Percentiles rank a stretch among this genome's conserved stretches.
phyloP scores from a whole-genome alignment of 2,797 vertebrate genomes.

The Peromyscus attwateri region DNA sequence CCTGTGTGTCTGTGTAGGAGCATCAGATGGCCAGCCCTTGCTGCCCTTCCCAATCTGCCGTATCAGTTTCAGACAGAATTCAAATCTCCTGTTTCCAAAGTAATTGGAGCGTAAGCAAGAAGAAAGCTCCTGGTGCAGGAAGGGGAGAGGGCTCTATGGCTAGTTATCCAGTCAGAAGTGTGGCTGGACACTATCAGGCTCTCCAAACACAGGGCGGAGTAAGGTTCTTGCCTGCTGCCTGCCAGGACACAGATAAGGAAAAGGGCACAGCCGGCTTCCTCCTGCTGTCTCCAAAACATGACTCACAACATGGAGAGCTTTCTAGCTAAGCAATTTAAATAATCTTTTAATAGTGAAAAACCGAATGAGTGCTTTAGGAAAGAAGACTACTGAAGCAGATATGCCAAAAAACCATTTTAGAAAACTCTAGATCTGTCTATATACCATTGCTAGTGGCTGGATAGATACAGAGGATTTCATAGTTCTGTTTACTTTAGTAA shows the following conservation, averaged over 20 bases:
- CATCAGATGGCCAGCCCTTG: background rate
- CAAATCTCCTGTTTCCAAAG: conserved; percentile 50
- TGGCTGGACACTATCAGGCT: conserved; percentile 29
- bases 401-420: conserved; percentile 15
- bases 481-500: conserved; percentile 17
- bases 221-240: conserved; percentile 58
- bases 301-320: conserved; percentile 27
- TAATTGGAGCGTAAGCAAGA: background rate
- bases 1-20: background rate
- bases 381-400: conserved; percentile 30
- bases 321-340: conserved; percentile 49
- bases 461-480: background rate
- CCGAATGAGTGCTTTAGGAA: conserved; percentile 35
- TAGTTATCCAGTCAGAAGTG: background rate
- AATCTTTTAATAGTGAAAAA: conserved; percentile 43
- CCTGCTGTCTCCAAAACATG: conserved; percentile 36
- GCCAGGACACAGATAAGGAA: conserved; percentile 69
- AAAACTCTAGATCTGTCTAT: conserved; percentile 38
- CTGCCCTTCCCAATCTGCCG: background rate
- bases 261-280: background rate
- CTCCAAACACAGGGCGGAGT: conserved; percentile 59
- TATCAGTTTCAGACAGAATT: conserved; percentile 36
- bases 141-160: background rate
- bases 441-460: background rate
- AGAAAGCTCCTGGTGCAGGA: background rate